phyloP scores from a whole-genome alignment of 2,113 vertebrate genomes.

The Cephalopholis sonnerati region DNA sequence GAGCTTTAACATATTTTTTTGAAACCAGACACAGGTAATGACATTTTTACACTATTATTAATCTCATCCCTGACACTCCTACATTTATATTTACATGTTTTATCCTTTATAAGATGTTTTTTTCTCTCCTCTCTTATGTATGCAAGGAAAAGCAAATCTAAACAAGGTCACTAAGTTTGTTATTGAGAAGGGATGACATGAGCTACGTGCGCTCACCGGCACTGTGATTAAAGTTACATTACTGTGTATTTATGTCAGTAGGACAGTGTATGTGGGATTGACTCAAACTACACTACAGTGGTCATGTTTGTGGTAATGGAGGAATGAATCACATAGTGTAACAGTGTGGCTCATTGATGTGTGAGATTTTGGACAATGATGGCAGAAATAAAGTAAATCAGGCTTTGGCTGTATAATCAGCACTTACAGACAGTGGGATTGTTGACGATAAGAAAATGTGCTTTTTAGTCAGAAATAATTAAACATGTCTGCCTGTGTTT shows the following conservation, averaged over 20 bases:
- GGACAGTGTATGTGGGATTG: neutral
- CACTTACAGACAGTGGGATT: too few species aligned
- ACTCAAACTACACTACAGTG: neutral
- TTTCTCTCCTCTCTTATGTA: too few species aligned
- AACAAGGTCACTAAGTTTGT: too few species aligned
- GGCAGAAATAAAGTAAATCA: neutral
- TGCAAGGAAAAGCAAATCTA: too few species aligned
- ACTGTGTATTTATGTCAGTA: neutral
- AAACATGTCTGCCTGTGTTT: neutral
- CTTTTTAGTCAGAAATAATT: neutral
- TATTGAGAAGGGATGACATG: too few species aligned
- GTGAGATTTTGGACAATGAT: neutral
- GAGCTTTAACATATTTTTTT: too few species aligned
- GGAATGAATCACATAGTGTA: neutral
- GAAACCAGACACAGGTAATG: too few species aligned
- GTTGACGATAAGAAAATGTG: neutral
- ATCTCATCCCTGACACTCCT: too few species aligned
- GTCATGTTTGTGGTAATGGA: neutral
- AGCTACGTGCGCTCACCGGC: too few species aligned
- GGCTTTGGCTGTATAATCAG: neutral
- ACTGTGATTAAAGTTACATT: neutral
- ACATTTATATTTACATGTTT: too few species aligned
- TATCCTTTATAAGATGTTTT: too few species aligned
- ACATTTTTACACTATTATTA: too few species aligned
- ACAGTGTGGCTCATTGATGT: neutral